Evolutionary conservation across 1,140 invertebrate species (phyloP).

Genomic region (Hetaerina americana): DNA sequence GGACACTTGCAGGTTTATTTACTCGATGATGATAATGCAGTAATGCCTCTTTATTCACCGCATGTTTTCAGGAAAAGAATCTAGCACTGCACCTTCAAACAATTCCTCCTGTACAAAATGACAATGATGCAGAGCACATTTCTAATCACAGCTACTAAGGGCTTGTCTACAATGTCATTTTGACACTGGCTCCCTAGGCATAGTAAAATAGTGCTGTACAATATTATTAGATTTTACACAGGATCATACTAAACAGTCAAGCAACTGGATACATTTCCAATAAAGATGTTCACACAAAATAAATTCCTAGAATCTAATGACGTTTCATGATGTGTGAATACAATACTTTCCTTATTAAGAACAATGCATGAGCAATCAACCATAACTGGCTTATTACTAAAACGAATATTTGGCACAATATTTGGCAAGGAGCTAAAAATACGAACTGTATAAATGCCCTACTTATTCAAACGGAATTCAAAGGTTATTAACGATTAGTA

Average conservation of each 20-base stretch:
- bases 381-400: neutral
- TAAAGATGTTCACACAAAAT: neutral
- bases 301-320: neutral
- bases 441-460: neutral
- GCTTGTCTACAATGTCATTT: neutral
- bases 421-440: neutral
- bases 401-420: neutral
- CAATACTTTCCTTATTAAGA: neutral
- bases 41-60: neutral
- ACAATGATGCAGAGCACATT: neutral
- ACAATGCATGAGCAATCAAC: neutral
- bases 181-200: neutral
- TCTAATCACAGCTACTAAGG: neutral
- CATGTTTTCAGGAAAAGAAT: neutral
- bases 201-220: neutral
- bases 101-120: neutral
- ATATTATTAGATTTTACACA: neutral
- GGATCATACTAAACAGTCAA: neutral
- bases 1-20: neutral
- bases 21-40: neutral
- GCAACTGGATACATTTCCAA: neutral
- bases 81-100: neutral
- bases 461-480: neutral
- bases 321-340: neutral
- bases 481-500: neutral